phyloP scores from a whole-genome alignment of 2,797 vertebrate species.

The Arremon brunneinucha region DNA sequence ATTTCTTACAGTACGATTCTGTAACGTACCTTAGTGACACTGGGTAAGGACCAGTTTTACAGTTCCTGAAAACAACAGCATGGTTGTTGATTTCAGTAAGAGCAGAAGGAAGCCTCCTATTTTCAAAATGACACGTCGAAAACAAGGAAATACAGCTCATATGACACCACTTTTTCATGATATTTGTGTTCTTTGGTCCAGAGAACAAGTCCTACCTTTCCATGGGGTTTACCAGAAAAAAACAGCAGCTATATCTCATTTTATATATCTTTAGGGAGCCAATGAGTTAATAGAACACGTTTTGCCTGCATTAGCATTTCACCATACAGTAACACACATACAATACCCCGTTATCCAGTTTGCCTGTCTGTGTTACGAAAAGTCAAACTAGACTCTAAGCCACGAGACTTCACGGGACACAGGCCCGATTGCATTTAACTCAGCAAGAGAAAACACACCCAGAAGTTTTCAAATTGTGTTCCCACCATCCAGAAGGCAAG shows the following conservation, averaged over 20 bases:
- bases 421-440: not conserved
- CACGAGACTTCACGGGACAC: conserved; percentile 13
- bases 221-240: not conserved
- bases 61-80: not conserved
- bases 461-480: not conserved
- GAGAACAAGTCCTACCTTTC: not conserved
- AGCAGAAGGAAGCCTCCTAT: not conserved
- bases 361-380: not conserved
- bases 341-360: conserved; percentile 33
- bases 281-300: not conserved
- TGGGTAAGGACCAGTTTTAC: not conserved
- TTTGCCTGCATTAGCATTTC: conserved; percentile 35
- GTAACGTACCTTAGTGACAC: not conserved
- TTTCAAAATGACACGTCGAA: not conserved
- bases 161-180: not conserved
- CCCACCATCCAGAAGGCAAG: rapidly evolving
- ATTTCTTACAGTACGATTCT: not conserved
- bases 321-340: not conserved
- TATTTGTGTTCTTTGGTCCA: not conserved
- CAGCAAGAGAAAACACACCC: not conserved
- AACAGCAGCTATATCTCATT: not conserved
- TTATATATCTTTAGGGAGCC: not conserved
- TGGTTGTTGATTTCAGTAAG: not conserved
- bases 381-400: conserved; percentile 24
- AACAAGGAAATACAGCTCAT: not conserved